phyloP scores from a whole-genome alignment of 2,113 vertebrate genomes.

The Onychorhynchus coronatus region DNA sequence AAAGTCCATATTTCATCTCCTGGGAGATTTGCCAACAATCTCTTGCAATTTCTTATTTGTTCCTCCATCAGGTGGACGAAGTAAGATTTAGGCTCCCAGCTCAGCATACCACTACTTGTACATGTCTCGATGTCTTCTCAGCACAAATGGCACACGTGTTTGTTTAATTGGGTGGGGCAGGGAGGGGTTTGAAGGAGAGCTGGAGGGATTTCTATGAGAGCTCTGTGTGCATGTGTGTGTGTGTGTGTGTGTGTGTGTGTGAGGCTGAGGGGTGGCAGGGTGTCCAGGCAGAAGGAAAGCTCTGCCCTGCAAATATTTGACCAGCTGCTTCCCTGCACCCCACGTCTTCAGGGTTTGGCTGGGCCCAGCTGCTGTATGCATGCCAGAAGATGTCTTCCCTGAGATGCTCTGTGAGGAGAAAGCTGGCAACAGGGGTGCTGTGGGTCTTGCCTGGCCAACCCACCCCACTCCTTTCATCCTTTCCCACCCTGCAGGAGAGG shows the following conservation, averaged over 20 bases:
- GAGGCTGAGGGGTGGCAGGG: neutral
- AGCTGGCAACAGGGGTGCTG: accelerated
- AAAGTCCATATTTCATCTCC: neutral
- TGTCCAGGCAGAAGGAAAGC: neutral
- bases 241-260: accelerated
- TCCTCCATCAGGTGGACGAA: neutral
- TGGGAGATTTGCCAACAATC: neutral
- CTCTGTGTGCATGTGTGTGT: accelerated
- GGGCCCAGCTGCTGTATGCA: neutral
- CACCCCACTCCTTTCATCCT: neutral
- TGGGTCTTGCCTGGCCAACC: neutral
- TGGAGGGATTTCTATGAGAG: neutral
- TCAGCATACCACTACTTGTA: neutral
- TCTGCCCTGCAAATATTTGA: neutral
- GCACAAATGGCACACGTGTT: neutral
- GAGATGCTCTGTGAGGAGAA: neutral
- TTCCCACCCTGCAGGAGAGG: accelerated
- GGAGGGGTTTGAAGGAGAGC: neutral
- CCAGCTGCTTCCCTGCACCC: neutral
- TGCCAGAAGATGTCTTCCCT: neutral
- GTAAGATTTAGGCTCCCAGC: neutral
- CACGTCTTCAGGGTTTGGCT: neutral
- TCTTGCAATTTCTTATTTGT: neutral
- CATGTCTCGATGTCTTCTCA: neutral
- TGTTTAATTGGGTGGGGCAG: neutral